Evolutionary conservation across 2,113 vertebrate species (phyloP).

Genomic region (Nanorana parkeri): DNA sequence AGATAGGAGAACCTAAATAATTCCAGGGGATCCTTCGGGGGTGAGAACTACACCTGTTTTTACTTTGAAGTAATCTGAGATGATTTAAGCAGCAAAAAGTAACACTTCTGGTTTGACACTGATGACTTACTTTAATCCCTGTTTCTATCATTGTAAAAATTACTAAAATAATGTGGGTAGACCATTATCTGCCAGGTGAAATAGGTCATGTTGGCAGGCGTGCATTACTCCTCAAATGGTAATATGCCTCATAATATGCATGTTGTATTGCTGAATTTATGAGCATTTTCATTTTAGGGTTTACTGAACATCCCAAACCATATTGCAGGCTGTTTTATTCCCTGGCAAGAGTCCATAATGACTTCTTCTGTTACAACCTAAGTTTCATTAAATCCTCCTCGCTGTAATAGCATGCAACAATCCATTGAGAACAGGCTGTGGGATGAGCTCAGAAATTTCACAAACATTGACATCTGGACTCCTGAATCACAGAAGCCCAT

Average conservation of each 20-base stretch:
- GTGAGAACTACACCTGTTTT: too few relatives aligned
- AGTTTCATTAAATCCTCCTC: slow-evolving; percentile 43
- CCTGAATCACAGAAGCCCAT: slow-evolving; percentile 19
- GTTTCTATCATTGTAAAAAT: background rate
- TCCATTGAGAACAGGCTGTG: slow-evolving; percentile 15
- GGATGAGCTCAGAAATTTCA: slow-evolving; percentile 20
- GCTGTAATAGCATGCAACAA: slow-evolving; percentile 20
- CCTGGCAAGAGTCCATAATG: slow-evolving; percentile 34
- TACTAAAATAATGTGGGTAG: background rate
- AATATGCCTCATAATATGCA: background rate
- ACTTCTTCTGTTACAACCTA: slow-evolving; percentile 26
- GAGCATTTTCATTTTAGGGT: slow-evolving; percentile 24
- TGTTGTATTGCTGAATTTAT: slow-evolving; percentile 19
- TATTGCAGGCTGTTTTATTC: slow-evolving; percentile 35
- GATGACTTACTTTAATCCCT: too few relatives aligned
- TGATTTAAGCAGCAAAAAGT: too few relatives aligned
- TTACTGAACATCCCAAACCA: slow-evolving; percentile 17
- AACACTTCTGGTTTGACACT: too few relatives aligned
- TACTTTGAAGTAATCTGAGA: too few relatives aligned
- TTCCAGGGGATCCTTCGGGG: too few relatives aligned
- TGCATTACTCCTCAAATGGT: background rate
- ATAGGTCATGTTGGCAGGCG: background rate
- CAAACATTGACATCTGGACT: slow-evolving; percentile 30
- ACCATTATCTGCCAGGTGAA: slow-evolving; percentile 14
- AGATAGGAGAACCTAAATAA: too few relatives aligned